A percentile compares a stretch with the other conserved stretches of the same genome.
Evolutionary conservation across 2,113 vertebrate genomes (phyloP).

Genomic region (Pampusana beccarii): DNA sequence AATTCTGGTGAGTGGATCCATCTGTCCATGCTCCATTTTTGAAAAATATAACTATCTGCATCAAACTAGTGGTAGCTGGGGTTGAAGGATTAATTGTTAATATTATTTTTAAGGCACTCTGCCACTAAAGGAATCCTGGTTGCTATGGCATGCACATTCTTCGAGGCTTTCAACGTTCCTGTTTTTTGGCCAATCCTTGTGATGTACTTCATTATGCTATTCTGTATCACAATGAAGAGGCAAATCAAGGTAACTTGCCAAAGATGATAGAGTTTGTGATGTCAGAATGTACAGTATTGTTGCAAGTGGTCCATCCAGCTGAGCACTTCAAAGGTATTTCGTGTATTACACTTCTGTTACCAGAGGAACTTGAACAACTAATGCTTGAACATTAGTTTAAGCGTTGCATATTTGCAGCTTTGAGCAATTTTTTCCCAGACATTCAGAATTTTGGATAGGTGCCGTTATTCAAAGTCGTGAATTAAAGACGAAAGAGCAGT

Average conservation of each 20-base stretch:
- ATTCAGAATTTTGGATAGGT: neutral
- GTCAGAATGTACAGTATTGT: neutral
- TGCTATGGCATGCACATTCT: slow-evolving; percentile 97
- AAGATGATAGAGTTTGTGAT: neutral
- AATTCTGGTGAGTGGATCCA: slow-evolving; percentile 89
- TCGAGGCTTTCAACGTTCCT: slow-evolving; percentile 96
- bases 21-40: neutral
- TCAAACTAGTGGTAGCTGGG: neutral
- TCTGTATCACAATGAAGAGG: slow-evolving; percentile 99
- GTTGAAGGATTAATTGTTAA: neutral
- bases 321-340: neutral
- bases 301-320: neutral
- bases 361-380: neutral
- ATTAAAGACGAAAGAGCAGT: neutral
- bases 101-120: slow-evolving; percentile 85
- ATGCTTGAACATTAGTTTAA: no score
- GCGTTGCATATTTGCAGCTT: neutral
- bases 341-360: neutral
- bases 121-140: slow-evolving; percentile 97
- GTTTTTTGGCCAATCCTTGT: slow-evolving; percentile 99
- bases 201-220: slow-evolving; percentile 99
- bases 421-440: neutral
- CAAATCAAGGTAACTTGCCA: slow-evolving; percentile 91
- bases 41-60: neutral
- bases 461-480: neutral